Conservation (phyloP, 1,140 invertebrate species). For the Psilanteris sp. region DNA sequence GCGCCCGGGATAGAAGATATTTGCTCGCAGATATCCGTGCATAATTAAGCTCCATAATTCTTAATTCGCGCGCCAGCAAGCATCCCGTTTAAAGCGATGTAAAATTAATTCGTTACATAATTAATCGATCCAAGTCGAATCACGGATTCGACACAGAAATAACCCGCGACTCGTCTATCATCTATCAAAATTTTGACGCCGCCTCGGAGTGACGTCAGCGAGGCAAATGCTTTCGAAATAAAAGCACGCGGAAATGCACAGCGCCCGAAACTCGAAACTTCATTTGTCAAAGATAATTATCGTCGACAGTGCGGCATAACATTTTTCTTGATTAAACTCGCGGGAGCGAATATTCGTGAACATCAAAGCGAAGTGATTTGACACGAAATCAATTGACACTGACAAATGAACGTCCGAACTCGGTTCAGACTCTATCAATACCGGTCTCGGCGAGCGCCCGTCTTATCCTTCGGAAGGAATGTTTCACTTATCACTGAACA, state of each 20-base stretch:
- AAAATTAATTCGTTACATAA: constrained; percentile 11
- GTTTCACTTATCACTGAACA: constrained; percentile 4
- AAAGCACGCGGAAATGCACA: constrained; percentile 19
- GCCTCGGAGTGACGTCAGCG: constrained; percentile 11
- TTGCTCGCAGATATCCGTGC: background rate
- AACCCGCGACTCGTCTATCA: constrained; percentile 1
- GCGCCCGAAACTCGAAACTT: constrained; percentile 22
- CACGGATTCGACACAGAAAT: background rate
- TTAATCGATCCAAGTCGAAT: constrained; percentile 16
- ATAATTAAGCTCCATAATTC: constrained; percentile 1
- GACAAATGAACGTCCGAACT: constrained; percentile 22
- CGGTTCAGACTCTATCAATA: background rate
- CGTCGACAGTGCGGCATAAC: constrained; percentile 2
- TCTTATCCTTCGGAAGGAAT: background rate
- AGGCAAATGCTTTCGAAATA: constrained; percentile 11
- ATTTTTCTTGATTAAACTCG: constrained; percentile 37
- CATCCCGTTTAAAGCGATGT: background rate
- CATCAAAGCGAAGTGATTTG: constrained; percentile 16
- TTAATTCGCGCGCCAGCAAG: background rate
- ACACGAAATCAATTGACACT: constrained; percentile 20
- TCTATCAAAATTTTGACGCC: constrained; percentile 20
- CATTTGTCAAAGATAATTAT: constrained; percentile 42
- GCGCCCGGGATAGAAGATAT: background rate
- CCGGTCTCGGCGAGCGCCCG: background rate
- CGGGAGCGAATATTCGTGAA: constrained; percentile 5